Conservation (phyloP, 2,113 vertebrate species). For the Hippoglossus stenolepis region DNA sequence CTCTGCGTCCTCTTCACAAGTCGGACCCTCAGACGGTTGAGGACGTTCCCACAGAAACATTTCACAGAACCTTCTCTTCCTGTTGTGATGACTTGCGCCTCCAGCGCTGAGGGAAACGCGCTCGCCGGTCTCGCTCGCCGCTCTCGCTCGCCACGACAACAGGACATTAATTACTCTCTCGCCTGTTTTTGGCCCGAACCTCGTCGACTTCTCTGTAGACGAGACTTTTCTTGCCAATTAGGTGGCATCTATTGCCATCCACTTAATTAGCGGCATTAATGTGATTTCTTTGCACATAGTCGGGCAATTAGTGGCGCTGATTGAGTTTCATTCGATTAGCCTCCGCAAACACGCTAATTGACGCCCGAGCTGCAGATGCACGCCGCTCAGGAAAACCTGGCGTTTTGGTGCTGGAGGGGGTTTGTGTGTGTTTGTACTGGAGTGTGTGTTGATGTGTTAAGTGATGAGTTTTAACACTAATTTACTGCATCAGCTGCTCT, state of each 20-base stretch:
- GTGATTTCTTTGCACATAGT: constrained; percentile 99
- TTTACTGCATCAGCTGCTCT: constrained; percentile 76
- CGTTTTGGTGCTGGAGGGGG: constrained; percentile 61
- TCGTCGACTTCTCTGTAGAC: constrained; percentile 13
- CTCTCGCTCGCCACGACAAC: neutral
- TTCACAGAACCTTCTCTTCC: neutral
- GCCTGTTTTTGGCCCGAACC: neutral
- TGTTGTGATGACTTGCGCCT: neutral
- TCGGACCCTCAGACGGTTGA: too few species aligned
- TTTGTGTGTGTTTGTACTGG: constrained; percentile 41
- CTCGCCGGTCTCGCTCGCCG: too few species aligned
- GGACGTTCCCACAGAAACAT: neutral
- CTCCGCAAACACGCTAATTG: constrained; percentile 98
- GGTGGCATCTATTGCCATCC: constrained; percentile 91
- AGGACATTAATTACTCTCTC: constrained; percentile 1
- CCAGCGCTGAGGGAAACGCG: too few species aligned
- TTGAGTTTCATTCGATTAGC: constrained; percentile 99
- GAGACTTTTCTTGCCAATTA: constrained; percentile 85
- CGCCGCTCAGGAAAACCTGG: constrained; percentile 74
- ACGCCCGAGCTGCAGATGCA: constrained; percentile 92
- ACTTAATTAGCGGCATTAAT: constrained; percentile 99
- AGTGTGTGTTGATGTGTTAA: constrained; percentile 66
- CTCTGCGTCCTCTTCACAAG: too few species aligned
- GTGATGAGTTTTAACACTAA: constrained; percentile 73
- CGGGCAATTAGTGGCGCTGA: constrained; percentile 96